Percentiles rank a stretch among this genome's conserved stretches.
These are phyloP conservation scores for Macaria liturata DNA, from an alignment of 2,888 invertebrate genomes.

Conservation along the genomic window DNA sequence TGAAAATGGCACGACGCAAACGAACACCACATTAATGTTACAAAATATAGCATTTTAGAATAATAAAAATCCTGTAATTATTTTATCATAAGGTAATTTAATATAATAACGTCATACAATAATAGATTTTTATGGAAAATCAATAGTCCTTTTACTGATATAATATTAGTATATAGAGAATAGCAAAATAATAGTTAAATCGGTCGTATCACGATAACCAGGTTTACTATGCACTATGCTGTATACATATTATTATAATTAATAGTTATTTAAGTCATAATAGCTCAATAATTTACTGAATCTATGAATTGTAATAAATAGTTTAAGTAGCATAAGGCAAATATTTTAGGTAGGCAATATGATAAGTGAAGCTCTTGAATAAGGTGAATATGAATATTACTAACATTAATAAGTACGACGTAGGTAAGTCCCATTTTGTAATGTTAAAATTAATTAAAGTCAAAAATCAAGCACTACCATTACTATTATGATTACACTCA, in stretches of 20 bases:
- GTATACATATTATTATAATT: constrained; percentile 50
- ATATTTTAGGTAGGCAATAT: constrained; percentile 52
- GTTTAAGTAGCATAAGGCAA: constrained; percentile 61
- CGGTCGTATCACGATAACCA: constrained; percentile 51
- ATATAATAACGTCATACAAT: constrained; percentile 63
- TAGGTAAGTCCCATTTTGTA: constrained; percentile 83
- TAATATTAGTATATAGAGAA: constrained; percentile 47
- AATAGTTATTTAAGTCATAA: constrained; percentile 57
- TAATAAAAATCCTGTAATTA: constrained; percentile 72
- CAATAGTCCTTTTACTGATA: constrained; percentile 47
- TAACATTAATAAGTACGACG: constrained; percentile 46
- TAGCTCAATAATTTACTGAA: constrained; percentile 77
- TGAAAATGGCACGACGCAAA: constrained; percentile 75
- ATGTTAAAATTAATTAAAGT: constrained; percentile 75
- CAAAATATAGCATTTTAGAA: constrained; percentile 62
- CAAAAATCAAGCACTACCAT: constrained; percentile 78
- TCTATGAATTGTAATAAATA: constrained; percentile 69
- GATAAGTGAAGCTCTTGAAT: constrained; percentile 34
- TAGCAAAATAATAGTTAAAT: constrained; percentile 40
- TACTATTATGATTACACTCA: constrained; percentile 81
- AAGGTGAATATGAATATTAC: constrained; percentile 61
- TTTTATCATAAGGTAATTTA: constrained; percentile 61
- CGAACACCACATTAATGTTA: constrained; percentile 80
- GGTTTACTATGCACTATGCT: constrained; percentile 67
- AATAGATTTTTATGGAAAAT: constrained; percentile 66